These are phyloP conservation scores for Helarctos malayanus DNA, from an alignment of 2,797 vertebrate species.

Conservation along the genomic window DNA sequence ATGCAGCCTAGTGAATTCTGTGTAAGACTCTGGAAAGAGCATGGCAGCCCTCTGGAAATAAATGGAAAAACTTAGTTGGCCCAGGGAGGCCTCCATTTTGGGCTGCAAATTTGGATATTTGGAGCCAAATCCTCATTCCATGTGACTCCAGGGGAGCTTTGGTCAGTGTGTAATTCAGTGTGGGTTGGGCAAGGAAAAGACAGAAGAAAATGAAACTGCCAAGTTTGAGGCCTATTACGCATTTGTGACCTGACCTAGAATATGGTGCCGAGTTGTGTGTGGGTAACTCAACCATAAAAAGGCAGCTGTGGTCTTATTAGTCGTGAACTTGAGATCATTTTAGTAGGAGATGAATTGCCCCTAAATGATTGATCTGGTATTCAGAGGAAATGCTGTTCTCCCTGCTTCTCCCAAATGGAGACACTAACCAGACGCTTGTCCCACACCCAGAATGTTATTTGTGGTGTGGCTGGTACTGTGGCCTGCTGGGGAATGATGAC, in stretches of 20 bases:
- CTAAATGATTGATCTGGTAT: conserved; percentile 83
- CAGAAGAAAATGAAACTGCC: conserved; percentile 76
- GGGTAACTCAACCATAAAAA: conserved; percentile 81
- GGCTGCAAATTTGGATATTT: conserved; percentile 61
- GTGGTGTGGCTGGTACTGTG: conserved; percentile 76
- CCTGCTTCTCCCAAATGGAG: conserved; percentile 75
- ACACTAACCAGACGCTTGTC: conserved; percentile 82
- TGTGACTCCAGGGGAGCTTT: conserved; percentile 79
- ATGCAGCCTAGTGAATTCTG: background rate
- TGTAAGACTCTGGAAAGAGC: background rate
- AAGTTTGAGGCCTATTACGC: conserved; percentile 80
- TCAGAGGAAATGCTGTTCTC: conserved; percentile 82
- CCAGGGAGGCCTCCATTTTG: conserved; percentile 68
- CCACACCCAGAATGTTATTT: conserved; percentile 82
- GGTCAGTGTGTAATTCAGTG: conserved; percentile 83
- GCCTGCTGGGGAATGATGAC: conserved; percentile 76
- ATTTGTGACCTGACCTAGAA: conserved; percentile 83
- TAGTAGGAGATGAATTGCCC: conserved; percentile 78
- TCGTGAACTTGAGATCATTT: conserved; percentile 83
- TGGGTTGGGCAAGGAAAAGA: conserved; percentile 84
- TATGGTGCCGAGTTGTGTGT: conserved; percentile 77
- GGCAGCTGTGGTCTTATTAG: conserved; percentile 84
- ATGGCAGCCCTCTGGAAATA: conserved; percentile 2
- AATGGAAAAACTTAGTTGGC: conserved; percentile 75
- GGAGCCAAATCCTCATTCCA: conserved; percentile 82